Evolutionary conservation across 1,140 invertebrate genomes (phyloP).

Genomic region (Cheumatopsyche charites): DNA sequence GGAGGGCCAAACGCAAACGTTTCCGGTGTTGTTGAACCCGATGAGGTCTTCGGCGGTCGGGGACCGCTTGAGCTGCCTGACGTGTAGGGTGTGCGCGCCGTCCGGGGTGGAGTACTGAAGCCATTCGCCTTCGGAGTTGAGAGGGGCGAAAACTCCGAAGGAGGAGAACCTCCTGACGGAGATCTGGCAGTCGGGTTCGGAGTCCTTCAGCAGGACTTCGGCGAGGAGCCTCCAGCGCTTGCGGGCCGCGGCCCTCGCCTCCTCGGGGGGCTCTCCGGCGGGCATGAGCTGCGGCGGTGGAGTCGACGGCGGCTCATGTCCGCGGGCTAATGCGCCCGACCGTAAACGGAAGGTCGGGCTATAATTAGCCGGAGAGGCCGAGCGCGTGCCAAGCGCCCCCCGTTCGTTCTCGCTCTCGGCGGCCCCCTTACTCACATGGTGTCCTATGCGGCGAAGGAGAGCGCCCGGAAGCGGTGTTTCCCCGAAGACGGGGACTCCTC

Average conservation of each 20-base stretch:
- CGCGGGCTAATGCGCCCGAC: background rate
- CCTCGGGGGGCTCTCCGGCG: background rate
- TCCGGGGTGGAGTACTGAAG: constrained; percentile 50
- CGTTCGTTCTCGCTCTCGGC: background rate
- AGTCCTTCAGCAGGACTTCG: constrained; percentile 66
- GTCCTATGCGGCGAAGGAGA: no score
- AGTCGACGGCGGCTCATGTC: background rate
- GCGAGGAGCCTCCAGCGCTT: constrained; percentile 74
- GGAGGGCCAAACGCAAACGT: constrained; percentile 89
- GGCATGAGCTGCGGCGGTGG: constrained; percentile 10
- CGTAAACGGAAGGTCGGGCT: background rate
- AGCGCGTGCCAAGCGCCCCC: background rate
- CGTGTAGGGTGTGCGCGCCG: constrained; percentile 30
- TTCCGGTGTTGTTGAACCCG: constrained; percentile 92
- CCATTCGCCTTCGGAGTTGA: constrained; percentile 52
- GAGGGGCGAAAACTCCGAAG: constrained; percentile 61
- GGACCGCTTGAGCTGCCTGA: constrained; percentile 63
- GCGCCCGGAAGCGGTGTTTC: no score
- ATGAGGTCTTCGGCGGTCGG: constrained; percentile 75
- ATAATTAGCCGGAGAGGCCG: background rate
- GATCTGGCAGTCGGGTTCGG: constrained; percentile 58
- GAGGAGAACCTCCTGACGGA: constrained; percentile 65
- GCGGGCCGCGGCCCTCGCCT: constrained; percentile 57
- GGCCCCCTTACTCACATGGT: constrained; percentile 12
- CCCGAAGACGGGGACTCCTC: no score